Conservation (phyloP, 2,113 vertebrate genomes). For the Periophthalmodon schlosseri region DNA sequence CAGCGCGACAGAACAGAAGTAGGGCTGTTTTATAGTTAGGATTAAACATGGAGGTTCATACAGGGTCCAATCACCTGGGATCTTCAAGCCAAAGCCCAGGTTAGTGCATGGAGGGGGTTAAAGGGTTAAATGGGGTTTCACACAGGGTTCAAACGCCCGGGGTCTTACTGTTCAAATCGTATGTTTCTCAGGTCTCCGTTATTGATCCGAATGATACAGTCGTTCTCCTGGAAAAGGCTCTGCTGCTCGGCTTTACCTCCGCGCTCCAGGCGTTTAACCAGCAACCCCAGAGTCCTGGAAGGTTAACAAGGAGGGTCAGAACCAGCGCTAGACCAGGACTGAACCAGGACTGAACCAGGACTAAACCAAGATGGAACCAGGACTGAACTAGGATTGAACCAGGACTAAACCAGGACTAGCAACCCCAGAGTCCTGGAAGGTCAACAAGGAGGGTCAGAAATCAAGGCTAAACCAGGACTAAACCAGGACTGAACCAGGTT, state of each 20-base stretch:
- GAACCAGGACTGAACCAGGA: too few species aligned
- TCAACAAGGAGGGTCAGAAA: too few species aligned
- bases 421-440: too few species aligned
- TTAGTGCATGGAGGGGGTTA: too few species aligned
- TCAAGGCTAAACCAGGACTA: too few species aligned
- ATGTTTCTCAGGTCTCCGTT: constrained; percentile 91
- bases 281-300: constrained; percentile 92
- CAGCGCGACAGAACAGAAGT: not conserved
- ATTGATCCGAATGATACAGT: constrained; percentile 97
- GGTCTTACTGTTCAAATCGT: constrained; percentile 96
- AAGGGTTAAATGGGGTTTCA: too few species aligned
- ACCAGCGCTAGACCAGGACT: not conserved
- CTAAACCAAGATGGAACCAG: too few species aligned
- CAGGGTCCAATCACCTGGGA: too few species aligned
- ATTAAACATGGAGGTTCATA: constrained; percentile 11
- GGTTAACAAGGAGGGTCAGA: not conserved
- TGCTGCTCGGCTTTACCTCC: constrained; percentile 96
- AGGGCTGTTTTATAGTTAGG: not conserved
- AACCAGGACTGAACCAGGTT: too few species aligned
- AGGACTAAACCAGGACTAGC: too few species aligned
- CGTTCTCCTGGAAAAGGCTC: constrained; percentile 93
- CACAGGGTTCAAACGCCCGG: constrained; percentile 8
- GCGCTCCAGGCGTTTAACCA: constrained; percentile 94
- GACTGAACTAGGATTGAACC: too few species aligned
- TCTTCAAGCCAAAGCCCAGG: too few species aligned